Conservation (phyloP, 2,888 invertebrate genomes). For the Ceraclea dissimilis region DNA sequence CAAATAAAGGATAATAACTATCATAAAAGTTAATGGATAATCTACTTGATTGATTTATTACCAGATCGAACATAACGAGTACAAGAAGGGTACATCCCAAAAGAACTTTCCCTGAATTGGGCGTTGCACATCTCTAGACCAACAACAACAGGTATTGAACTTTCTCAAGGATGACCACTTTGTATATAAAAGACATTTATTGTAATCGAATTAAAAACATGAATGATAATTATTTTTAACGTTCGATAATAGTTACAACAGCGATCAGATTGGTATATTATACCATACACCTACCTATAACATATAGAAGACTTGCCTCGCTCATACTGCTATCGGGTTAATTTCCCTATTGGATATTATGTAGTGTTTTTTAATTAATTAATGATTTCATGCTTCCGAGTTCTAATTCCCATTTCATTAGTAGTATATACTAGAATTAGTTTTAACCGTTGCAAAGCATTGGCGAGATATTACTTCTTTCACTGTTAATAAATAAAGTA, state of each 20-base stretch:
- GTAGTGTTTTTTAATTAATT: too few relatives aligned
- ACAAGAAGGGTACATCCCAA: background rate
- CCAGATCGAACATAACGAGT: background rate
- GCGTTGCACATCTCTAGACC: background rate
- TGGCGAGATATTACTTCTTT: too few relatives aligned
- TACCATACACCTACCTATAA: background rate
- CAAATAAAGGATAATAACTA: slow-evolving; percentile 15
- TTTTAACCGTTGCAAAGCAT: too few relatives aligned
- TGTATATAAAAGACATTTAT: background rate
- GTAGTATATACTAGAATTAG: too few relatives aligned
- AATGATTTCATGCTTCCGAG: too few relatives aligned
- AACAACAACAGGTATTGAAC: background rate
- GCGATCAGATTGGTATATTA: background rate
- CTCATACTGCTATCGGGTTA: too few relatives aligned
- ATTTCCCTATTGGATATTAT: too few relatives aligned
- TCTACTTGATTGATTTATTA: slow-evolving; percentile 14
- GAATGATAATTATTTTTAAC: background rate
- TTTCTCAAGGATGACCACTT: background rate
- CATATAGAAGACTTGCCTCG: too few relatives aligned
- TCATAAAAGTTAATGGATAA: slow-evolving; percentile 15
- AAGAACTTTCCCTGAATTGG: slow-evolving; percentile 1
- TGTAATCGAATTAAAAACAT: background rate
- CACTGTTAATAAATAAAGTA: too few relatives aligned
- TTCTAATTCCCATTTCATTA: too few relatives aligned
- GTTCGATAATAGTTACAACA: background rate